These are phyloP conservation scores for Mellilla xanthometata DNA, from an alignment of 2,888 invertebrate genomes.

Conservation along the genomic window DNA sequence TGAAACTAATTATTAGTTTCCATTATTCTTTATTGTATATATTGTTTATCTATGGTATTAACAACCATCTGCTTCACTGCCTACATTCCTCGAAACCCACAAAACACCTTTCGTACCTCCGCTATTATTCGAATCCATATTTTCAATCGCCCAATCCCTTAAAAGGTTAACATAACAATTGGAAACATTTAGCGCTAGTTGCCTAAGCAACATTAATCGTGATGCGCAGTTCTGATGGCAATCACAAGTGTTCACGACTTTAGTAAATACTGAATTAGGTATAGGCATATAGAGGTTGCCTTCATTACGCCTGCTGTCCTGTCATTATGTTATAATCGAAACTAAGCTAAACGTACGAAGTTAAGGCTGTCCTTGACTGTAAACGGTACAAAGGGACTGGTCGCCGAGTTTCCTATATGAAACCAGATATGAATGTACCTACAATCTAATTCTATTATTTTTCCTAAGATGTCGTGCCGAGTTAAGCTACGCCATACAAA, in stretches of 20 bases:
- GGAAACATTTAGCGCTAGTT: conserved; percentile 65
- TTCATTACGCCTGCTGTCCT: conserved; percentile 21
- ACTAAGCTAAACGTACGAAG: conserved; percentile 38
- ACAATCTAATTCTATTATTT: no score
- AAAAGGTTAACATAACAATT: conserved; percentile 47
- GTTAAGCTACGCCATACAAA: no score
- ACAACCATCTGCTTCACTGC: not conserved
- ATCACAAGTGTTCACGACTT: conserved; percentile 72
- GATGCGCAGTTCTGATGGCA: conserved; percentile 66
- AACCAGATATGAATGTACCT: no score
- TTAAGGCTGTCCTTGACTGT: conserved; percentile 30
- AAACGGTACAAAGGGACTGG: conserved; percentile 27
- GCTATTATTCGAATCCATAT: conserved; percentile 10
- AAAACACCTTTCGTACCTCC: not conserved
- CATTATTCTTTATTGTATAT: no score
- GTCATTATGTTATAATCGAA: conserved; percentile 35
- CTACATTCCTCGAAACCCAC: not conserved
- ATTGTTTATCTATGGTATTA: no score
- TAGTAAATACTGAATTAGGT: not conserved
- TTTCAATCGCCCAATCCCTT: conserved; percentile 13
- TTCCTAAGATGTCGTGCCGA: no score
- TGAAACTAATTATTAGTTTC: no score
- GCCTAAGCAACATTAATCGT: conserved; percentile 57
- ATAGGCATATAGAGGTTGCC: conserved; percentile 13
- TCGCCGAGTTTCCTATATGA: no score